Evolutionary conservation across 2,797 vertebrate species (phyloP), one percentile per base, ranked within the genome.

Genomic region (Oreortyx pictus): DNA sequence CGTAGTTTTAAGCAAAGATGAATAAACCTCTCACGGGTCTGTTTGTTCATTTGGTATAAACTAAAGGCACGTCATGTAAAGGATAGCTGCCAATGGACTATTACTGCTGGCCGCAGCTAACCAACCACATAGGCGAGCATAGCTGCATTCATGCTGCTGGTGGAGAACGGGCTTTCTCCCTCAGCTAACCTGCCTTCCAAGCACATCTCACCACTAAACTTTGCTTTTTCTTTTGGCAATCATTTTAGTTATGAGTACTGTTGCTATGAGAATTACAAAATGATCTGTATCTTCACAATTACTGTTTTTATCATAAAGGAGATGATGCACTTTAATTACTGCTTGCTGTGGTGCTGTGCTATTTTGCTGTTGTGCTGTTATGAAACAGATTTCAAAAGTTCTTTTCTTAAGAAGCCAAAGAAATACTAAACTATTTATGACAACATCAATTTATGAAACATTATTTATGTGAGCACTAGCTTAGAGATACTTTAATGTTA

Each of bases 111-210:
- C 25, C 70, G n/a, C 22, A 68, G 61, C 49, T 93, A 47, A 14
- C 12, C 25, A 54, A 19, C 54, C 9, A 1, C 0, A 31, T 11
- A n/a, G 7, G 20, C 2, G 35, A 50, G n/a, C 29, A 27, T 27
- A 31, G 52, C 29, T 9, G 29, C 16, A 4, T 52, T 52, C 15
- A 52, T 52, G 50, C 50, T 17, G 16, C 50, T 77, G 71, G 20
- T 61, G 67, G 6, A 60, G 50, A 3, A 39, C 0, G 0, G 37
- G 25, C 11, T 23, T 76, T 37, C 70, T 60, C 37, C 17, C 17
- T 56, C 25, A 5, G 0, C 2, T 60, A 15, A 52, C 25, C 37
- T 77, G 7, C 19, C 33, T 76, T 94, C 47, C 31, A 82, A 49
- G 46, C 19, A 83, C 61, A 62, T 23, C 2, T 11, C 71, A 89